Conservation (phyloP, 2,888 invertebrate genomes). For the Oscheius myriophilus region DNA sequence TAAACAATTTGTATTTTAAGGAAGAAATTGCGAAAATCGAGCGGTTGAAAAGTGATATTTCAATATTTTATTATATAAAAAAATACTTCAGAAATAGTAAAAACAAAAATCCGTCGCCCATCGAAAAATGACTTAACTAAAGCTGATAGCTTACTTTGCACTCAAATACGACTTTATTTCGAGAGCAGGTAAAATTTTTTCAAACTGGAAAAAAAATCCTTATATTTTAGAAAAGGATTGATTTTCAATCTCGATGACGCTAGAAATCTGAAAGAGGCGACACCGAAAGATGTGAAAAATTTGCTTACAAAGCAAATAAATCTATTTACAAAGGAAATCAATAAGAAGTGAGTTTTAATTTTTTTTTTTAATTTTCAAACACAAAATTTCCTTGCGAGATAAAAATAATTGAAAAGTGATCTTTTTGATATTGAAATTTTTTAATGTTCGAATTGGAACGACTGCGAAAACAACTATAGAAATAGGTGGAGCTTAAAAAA, state of each 20-base stretch:
- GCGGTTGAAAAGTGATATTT: constrained; percentile 1
- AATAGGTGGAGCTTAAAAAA: too few relatives aligned
- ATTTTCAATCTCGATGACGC: constrained; percentile 15
- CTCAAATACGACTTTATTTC: constrained; percentile 22
- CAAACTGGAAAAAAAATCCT: neutral
- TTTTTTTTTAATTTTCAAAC: too few relatives aligned
- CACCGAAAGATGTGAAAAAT: constrained; percentile 11
- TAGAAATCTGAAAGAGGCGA: constrained; percentile 2
- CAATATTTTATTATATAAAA: neutral
- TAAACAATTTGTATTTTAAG: constrained; percentile 18
- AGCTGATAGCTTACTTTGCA: constrained; percentile 14
- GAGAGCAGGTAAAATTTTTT: constrained; percentile 22
- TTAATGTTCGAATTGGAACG: too few relatives aligned
- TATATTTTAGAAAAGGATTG: constrained; percentile 10
- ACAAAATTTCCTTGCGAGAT: too few relatives aligned
- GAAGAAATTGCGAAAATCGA: neutral
- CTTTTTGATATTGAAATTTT: too few relatives aligned
- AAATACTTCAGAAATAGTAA: neutral
- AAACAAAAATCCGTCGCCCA: neutral
- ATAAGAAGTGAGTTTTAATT: constrained; percentile 1
- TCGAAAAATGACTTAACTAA: constrained; percentile 8
- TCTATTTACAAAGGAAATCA: constrained; percentile 10
- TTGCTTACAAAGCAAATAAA: constrained; percentile 16
- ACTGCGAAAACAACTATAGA: too few relatives aligned
- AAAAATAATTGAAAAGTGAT: too few relatives aligned